Evolutionary conservation across 2,888 invertebrate genomes (phyloP).

Genomic region (Lepidocyrtinus sp.): DNA sequence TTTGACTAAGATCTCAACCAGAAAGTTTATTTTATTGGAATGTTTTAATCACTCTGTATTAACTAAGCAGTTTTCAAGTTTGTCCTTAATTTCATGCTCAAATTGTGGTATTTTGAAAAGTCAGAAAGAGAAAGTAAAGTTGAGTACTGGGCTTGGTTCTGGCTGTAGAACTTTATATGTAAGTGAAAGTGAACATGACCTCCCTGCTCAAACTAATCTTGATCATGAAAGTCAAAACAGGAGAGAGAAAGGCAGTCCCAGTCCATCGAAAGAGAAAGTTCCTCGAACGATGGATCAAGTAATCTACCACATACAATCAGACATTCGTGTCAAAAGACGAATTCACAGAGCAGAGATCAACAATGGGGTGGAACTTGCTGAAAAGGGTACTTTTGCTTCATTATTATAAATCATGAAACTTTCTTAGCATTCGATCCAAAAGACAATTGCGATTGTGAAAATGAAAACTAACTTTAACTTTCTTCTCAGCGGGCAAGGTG

Average conservation of each 20-base stretch:
- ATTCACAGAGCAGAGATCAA: constrained; percentile 51
- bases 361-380: constrained; percentile 35
- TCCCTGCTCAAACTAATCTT: too few species aligned
- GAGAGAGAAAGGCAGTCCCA: constrained; percentile 12
- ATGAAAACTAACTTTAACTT: not conserved
- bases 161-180: too few species aligned
- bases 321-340: constrained; percentile 47
- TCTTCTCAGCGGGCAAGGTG: constrained; percentile 26
- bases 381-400: constrained; percentile 23
- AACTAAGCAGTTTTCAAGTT: too few species aligned
- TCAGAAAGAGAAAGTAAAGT: too few species aligned
- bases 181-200: too few species aligned
- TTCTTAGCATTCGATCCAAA: not conserved
- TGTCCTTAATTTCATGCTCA: too few species aligned
- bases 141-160: too few species aligned
- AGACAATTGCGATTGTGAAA: not conserved
- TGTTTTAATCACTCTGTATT: too few species aligned
- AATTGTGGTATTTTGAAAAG: too few species aligned
- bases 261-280: constrained; percentile 1
- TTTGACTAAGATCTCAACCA: too few species aligned
- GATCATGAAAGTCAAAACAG: too few species aligned
- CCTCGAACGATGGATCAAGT: constrained; percentile 47
- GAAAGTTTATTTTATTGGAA: too few species aligned
- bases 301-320: constrained; percentile 49
- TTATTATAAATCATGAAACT: not conserved